Conservation (phyloP, 2,797 vertebrate species). For the Triplophysa yarkandensis region DNA sequence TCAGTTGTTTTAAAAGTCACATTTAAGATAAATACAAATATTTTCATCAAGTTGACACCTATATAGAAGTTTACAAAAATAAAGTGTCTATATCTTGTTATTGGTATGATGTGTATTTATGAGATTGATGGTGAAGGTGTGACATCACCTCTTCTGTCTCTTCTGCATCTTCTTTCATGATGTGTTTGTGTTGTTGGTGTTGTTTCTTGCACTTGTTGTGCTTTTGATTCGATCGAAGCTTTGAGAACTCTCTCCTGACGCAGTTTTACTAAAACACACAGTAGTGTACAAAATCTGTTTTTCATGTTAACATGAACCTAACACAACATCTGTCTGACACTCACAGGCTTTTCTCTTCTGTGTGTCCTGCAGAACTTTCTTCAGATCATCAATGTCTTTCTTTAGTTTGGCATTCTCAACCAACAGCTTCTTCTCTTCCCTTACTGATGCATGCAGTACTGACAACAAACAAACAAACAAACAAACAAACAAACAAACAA, state of each 20-base stretch:
- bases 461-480: constrained; percentile 14
- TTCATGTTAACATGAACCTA: constrained; percentile 36
- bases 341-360: constrained; percentile 82
- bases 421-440: constrained; percentile 94
- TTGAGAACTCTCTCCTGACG: constrained; percentile 45
- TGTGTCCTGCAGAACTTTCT: constrained; percentile 83
- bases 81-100: neutral
- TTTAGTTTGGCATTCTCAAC: constrained; percentile 95
- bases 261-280: constrained; percentile 40
- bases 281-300: too few species aligned
- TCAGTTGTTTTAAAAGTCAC: too few species aligned
- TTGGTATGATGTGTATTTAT: too few species aligned
- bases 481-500: neutral
- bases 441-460: constrained; percentile 90
- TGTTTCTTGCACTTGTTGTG: neutral
- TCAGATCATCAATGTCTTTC: constrained; percentile 90
- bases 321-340: constrained; percentile 13
- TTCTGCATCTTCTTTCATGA: constrained; percentile 26
- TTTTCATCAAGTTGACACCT: too few species aligned
- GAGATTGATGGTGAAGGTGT: neutral
- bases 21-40: too few species aligned
- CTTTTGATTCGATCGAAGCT: constrained; percentile 26
- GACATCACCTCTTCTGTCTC: constrained; percentile 36
- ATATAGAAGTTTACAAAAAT: too few species aligned
- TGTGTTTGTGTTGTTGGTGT: neutral